Evolutionary conservation across 2,113 vertebrate genomes (phyloP).

Genomic region (Poeciliopsis occidentalis): DNA sequence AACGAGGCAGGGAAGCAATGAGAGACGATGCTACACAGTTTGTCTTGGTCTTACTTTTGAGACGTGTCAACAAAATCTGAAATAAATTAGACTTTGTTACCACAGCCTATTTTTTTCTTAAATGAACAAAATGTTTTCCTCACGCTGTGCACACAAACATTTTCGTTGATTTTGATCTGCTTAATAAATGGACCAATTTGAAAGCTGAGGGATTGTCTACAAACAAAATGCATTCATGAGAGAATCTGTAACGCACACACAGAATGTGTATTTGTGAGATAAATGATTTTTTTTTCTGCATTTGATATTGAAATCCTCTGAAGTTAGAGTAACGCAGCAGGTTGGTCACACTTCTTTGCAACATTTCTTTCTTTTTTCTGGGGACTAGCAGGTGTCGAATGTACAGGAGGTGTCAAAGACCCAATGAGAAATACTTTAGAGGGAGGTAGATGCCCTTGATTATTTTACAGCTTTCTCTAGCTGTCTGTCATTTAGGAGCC

Average conservation of each 20-base stretch:
- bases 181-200: constrained; percentile 1
- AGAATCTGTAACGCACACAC: constrained; percentile 5
- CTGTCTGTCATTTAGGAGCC: constrained; percentile 31
- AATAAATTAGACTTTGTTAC: background rate
- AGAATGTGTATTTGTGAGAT: background rate
- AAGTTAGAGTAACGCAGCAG: background rate
- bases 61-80: constrained; percentile 23
- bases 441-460: constrained; percentile 65
- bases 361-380: constrained; percentile 8
- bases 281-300: background rate
- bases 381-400: background rate
- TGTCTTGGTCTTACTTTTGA: constrained; percentile 6
- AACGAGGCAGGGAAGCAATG: background rate
- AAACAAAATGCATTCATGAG: constrained; percentile 38
- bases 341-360: constrained; percentile 8
- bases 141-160: constrained; percentile 1
- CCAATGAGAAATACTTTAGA: constrained; percentile 22
- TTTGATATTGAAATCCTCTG: constrained; percentile 64
- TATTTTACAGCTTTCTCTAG: constrained; percentile 32
- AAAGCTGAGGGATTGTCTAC: constrained; percentile 61
- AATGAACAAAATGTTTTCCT: constrained; percentile 28
- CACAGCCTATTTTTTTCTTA: constrained; percentile 1
- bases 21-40: background rate
- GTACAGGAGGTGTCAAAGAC: constrained; percentile 21
- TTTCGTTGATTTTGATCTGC: background rate